These are phyloP conservation scores for Semotilus atromaculatus DNA, from an alignment of 2,797 vertebrate genomes.

Conservation along the genomic window DNA sequence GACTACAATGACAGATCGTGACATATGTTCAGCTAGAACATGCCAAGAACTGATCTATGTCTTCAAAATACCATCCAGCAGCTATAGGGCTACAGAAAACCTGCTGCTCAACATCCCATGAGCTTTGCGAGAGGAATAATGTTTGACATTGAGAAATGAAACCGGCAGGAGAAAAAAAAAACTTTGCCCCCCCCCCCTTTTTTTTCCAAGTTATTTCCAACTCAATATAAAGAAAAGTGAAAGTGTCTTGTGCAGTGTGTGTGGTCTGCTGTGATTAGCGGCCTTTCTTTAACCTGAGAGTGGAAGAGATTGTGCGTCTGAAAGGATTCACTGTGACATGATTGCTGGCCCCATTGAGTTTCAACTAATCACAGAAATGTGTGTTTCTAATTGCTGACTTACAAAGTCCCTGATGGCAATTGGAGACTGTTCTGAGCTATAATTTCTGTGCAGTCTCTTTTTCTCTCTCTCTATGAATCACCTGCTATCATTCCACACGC, in stretches of 20 bases:
- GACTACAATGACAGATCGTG: slow-evolving; percentile 31
- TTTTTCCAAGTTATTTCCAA: slow-evolving; percentile 27
- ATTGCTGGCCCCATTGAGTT: slow-evolving; percentile 56
- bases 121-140: slow-evolving; percentile 15
- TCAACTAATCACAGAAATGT: slow-evolving; percentile 56
- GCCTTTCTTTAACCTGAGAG: slow-evolving; percentile 45
- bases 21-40: slow-evolving; percentile 44
- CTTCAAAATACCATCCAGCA: slow-evolving; percentile 30
- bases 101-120: slow-evolving; percentile 32
- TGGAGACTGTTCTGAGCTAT: slow-evolving; percentile 47
- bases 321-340: slow-evolving; percentile 61
- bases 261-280: slow-evolving; percentile 32
- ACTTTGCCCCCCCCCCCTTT: neutral
- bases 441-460: slow-evolving; percentile 41
- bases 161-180: neutral
- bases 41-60: slow-evolving; percentile 36
- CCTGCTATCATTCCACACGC: slow-evolving; percentile 18
- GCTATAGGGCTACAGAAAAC: slow-evolving; percentile 27
- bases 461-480: slow-evolving; percentile 17
- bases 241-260: slow-evolving; percentile 18
- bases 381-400: slow-evolving; percentile 62
- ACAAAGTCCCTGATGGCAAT: slow-evolving; percentile 58
- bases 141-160: slow-evolving; percentile 49
- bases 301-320: slow-evolving; percentile 43
- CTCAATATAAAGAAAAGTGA: slow-evolving; percentile 5